Evolutionary conservation across 2,888 invertebrate genomes (phyloP).

Genomic region (Thalpophila matura): DNA sequence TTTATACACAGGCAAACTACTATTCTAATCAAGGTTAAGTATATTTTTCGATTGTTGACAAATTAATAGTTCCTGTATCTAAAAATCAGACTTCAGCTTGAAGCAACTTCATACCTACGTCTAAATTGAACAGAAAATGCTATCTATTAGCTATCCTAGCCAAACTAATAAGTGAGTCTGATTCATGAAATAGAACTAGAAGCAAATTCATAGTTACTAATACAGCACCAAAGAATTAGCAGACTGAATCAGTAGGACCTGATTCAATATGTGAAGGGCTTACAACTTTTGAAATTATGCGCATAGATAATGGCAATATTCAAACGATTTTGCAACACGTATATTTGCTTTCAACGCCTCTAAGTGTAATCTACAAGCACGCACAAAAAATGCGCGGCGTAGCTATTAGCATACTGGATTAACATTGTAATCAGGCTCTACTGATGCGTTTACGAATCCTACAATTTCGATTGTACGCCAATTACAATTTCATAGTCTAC

Average conservation of each 20-base stretch:
- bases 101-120: too few species aligned
- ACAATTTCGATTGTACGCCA: too few species aligned
- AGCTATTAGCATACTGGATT: slow-evolving; percentile 21
- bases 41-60: too few species aligned
- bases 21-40: too few species aligned
- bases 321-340: slow-evolving; percentile 31
- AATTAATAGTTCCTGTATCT: too few species aligned
- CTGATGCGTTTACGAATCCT: background rate
- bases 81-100: too few species aligned
- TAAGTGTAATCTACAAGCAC: background rate
- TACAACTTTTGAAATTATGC: slow-evolving; percentile 8
- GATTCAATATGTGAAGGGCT: background rate
- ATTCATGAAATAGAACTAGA: background rate
- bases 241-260: background rate
- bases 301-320: background rate
- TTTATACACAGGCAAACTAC: too few species aligned
- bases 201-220: background rate
- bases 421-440: slow-evolving; percentile 22
- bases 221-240: background rate
- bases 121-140: too few species aligned
- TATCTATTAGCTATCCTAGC: too few species aligned
- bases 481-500: too few species aligned
- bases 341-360: slow-evolving; percentile 3
- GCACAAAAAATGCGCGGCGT: background rate
- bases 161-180: too few species aligned